Evolutionary conservation across 37 sponge, comb jelly and placozoan genomes (phyloP), one percentile per base, ranked within the genome.

Genomic region (Aplysina aerophoba): DNA sequence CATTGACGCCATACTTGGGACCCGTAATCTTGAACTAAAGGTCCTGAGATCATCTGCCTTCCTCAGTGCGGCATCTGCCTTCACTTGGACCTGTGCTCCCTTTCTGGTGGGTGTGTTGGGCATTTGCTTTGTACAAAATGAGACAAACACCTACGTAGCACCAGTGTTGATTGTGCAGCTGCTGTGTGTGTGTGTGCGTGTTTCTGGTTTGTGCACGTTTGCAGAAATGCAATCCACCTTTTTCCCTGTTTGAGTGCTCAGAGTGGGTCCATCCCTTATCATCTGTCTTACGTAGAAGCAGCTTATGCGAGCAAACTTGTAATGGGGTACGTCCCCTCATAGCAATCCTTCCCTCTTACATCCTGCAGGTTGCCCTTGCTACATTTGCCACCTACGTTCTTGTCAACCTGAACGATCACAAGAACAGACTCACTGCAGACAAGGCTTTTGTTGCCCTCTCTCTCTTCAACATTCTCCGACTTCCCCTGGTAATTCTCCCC

Each of bases 361-460:
- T 8, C 50, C 50, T 44, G 17, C 65, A 89, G 86, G 96, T 95
- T 40, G 83, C 96, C 35, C 71, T 95, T 17, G 90, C 83, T 2
- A 88, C 96, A 15, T 95, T 95, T 85, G 85, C 86, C 0, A 87
- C 90, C 50, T 95, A 87, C 75, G 84, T 82, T 57, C 82, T 82
- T 20, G 61, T 57, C 20, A 58, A 56, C 50, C 11, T 50, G 21
- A 59, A 78, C 55, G 36, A 61, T 31, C 63, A 87, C 5, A 88
- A 89, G 0, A 66, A 92, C 44, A 39, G 61, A 27, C 87, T 95
- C 60, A 92, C 96, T 6, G 38, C 95, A 19, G 87, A 92, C 30
- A 88, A 44, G 44, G 93, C 93, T 0, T 92, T 95, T 83, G 96
- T 95, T 19, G 88, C 93, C 54, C 85, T 95, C 24, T 87, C 96